Conservation (phyloP, 2,888 invertebrate species). For the Limnephilus marmoratus region DNA sequence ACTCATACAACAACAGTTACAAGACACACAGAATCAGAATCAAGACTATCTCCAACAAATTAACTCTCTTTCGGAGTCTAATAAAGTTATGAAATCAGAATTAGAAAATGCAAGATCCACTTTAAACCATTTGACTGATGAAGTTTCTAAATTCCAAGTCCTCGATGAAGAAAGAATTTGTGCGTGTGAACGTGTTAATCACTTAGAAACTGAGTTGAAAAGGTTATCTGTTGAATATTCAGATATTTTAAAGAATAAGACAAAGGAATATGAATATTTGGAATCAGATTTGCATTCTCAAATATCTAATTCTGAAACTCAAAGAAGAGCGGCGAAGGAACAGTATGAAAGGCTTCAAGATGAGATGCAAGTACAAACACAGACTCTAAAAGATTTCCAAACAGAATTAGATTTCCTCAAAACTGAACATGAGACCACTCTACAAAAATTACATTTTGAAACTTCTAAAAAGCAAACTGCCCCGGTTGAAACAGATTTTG, state of each 20-base stretch:
- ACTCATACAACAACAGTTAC: slow-evolving; percentile 80
- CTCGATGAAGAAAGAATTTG: slow-evolving; percentile 68
- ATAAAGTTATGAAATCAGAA: slow-evolving; percentile 74
- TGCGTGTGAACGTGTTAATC: slow-evolving; percentile 71
- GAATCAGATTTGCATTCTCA: slow-evolving; percentile 75
- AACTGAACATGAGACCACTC: slow-evolving; percentile 71
- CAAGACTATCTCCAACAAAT: slow-evolving; percentile 77
- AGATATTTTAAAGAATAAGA: slow-evolving; percentile 72
- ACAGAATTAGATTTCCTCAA: slow-evolving; percentile 70
- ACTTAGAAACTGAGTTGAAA: slow-evolving; percentile 74
- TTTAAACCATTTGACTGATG: slow-evolving; percentile 71
- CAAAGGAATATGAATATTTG: slow-evolving; percentile 73
- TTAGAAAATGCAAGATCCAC: slow-evolving; percentile 74
- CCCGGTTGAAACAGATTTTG: slow-evolving; percentile 66
- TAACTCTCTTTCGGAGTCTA: slow-evolving; percentile 75
- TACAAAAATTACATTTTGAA: slow-evolving; percentile 67
- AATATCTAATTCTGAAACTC: slow-evolving; percentile 75
- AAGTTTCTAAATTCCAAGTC: slow-evolving; percentile 70
- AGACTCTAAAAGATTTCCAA: slow-evolving; percentile 69
- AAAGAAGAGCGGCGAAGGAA: slow-evolving; percentile 75
- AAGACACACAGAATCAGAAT: slow-evolving; percentile 78
- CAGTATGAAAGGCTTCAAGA: slow-evolving; percentile 74
- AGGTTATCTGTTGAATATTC: slow-evolving; percentile 72
- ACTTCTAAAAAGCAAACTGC: neutral
- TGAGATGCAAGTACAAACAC: slow-evolving; percentile 71